Evolutionary conservation across 2,797 vertebrate species (phyloP).

Genomic region (Etheostoma nigrum): DNA sequence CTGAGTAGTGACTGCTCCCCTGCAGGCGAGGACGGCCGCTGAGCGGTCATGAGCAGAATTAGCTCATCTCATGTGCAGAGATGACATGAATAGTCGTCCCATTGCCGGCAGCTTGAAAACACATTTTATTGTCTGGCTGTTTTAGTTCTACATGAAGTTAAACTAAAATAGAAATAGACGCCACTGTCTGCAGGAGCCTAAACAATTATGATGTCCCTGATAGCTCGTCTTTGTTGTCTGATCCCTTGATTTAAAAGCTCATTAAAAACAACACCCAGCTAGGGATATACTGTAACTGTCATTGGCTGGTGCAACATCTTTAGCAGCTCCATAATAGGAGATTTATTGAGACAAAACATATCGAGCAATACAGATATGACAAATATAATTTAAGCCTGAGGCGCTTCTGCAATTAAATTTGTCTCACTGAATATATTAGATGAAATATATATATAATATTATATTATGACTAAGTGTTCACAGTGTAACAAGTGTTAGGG

Average conservation of each 20-base stretch:
- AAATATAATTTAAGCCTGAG: conserved; percentile 40
- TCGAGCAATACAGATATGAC: conserved; percentile 16
- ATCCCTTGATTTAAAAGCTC: conserved; percentile 44
- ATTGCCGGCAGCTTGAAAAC: conserved; percentile 2
- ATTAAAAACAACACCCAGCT: conserved; percentile 26
- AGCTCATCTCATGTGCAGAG: conserved; percentile 51
- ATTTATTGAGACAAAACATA: conserved; percentile 39
- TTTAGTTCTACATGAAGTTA: conserved; percentile 9
- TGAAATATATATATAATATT: no score
- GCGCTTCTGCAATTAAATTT: conserved; percentile 28
- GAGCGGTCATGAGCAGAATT: conserved; percentile 57
- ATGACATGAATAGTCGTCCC: conserved; percentile 36
- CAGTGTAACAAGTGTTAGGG: conserved; percentile 9
- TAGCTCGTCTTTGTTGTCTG: conserved; percentile 37
- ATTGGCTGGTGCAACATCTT: conserved; percentile 14
- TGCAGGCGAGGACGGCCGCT: conserved; percentile 24
- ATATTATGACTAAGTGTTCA: conserved; percentile 48
- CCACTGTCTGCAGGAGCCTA: conserved; percentile 11
- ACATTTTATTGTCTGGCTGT: conserved; percentile 8
- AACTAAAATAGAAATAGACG: conserved; percentile 43
- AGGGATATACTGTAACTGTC: conserved; percentile 4
- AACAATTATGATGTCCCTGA: conserved; percentile 43
- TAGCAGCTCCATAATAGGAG: conserved; percentile 21
- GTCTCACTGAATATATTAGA: conserved; percentile 40
- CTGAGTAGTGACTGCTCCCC: conserved; percentile 16